These are phyloP conservation scores for Phalacrocorax brasilianus DNA, from an alignment of 2,113 vertebrate genomes.

Conservation along the genomic window DNA sequence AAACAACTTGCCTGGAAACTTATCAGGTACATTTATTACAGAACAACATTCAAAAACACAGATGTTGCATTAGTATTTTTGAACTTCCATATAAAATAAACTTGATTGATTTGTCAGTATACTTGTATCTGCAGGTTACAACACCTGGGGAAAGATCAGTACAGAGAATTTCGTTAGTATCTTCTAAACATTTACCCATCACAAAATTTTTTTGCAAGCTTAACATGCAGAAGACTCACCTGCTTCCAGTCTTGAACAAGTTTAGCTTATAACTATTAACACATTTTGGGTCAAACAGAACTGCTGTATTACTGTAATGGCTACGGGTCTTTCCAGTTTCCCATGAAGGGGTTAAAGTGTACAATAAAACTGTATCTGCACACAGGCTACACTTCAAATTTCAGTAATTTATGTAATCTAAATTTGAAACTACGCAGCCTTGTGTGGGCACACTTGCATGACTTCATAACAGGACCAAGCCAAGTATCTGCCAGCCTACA, in stretches of 20 bases:
- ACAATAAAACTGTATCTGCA: background rate
- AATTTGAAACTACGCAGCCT: background rate
- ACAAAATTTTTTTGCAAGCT: background rate
- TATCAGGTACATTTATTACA: slow-evolving; percentile 11
- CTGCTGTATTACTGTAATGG: background rate
- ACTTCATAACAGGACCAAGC: background rate
- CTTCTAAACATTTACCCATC: background rate
- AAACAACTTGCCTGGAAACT: background rate
- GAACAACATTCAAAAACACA: background rate
- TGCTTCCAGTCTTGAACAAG: background rate
- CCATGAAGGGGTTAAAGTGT: background rate
- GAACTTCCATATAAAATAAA: background rate
- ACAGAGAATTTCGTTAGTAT: background rate
- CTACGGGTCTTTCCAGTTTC: background rate
- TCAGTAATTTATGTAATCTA: background rate
- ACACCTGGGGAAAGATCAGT: slow-evolving; percentile 6
- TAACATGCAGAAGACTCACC: background rate
- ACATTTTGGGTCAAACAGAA: background rate
- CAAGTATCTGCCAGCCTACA: background rate
- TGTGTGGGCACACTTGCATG: background rate
- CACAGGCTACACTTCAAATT: background rate
- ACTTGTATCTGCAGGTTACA: background rate
- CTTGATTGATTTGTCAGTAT: background rate
- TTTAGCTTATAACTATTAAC: background rate
- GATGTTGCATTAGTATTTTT: background rate